Evolutionary conservation across 2,888 invertebrate species (phyloP).

Genomic region (Stenotaenia linearis): DNA sequence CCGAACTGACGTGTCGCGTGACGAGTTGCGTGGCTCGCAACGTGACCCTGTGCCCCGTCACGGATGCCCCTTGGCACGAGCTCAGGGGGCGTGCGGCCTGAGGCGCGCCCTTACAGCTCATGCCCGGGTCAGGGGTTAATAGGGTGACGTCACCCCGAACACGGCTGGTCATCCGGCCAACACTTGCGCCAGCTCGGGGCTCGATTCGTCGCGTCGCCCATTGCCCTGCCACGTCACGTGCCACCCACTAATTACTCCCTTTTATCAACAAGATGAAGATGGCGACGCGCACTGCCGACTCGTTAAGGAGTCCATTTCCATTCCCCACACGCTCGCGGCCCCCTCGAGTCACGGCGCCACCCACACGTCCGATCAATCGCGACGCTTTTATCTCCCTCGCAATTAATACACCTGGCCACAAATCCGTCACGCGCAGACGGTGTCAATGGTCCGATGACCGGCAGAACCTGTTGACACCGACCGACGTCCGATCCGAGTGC

Average conservation of each 20-base stretch:
- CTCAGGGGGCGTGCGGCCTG: conserved; percentile 16
- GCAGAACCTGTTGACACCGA: not conserved
- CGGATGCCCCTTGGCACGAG: conserved; percentile 26
- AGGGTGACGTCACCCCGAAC: conserved; percentile 29
- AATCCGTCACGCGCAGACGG: not conserved
- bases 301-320: conserved; percentile 13
- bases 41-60: conserved; percentile 13
- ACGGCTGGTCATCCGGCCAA: conserved; percentile 24
- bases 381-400: not conserved
- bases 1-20: not conserved
- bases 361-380: conserved; percentile 14
- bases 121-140: conserved; percentile 15
- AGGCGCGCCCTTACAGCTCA: conserved; percentile 13
- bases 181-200: not conserved
- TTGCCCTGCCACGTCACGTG: conserved; percentile 23
- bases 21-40: not conserved
- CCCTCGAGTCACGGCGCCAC: not conserved
- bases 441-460: not conserved
- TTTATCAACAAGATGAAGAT: conserved; percentile 26
- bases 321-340: not conserved
- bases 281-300: not conserved
- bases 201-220: conserved; percentile 26
- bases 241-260: conserved; percentile 26
- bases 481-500: not conserved
- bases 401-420: conserved; percentile 5